These are phyloP conservation scores for Planococcus citri DNA, from an alignment of 1,140 invertebrate genomes.

Conservation along the genomic window DNA sequence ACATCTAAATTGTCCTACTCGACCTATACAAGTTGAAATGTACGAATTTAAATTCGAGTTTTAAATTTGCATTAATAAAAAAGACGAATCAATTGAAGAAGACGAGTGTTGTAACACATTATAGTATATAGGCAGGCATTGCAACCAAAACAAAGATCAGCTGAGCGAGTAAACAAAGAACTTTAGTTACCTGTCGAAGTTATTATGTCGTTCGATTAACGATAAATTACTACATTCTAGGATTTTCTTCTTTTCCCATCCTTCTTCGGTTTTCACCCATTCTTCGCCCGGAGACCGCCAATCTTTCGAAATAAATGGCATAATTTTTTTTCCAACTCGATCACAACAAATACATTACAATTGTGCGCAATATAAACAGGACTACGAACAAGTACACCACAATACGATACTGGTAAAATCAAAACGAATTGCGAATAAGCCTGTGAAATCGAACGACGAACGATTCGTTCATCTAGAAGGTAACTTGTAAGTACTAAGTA, in stretches of 20 bases:
- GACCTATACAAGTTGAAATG: no score
- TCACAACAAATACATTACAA: background rate
- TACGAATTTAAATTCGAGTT: no score
- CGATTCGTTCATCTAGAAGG: background rate
- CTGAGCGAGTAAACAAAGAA: conserved; percentile 28
- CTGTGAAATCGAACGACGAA: background rate
- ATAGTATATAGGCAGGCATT: background rate
- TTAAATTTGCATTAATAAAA: no score
- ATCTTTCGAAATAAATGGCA: conserved; percentile 92
- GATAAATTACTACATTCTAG: conserved; percentile 49
- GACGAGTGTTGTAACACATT: no score
- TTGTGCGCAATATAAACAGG: background rate
- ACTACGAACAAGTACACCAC: background rate
- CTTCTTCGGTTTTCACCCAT: conserved; percentile 94
- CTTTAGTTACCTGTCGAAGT: conserved; percentile 20
- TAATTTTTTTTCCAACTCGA: conserved; percentile 35
- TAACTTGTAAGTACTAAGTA: no score
- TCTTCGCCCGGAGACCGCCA: conserved; percentile 92
- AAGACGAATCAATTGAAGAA: background rate
- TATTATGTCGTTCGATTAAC: conserved; percentile 20
- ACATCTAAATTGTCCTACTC: no score
- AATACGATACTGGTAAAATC: background rate
- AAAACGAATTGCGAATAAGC: background rate
- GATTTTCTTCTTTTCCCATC: conserved; percentile 92
- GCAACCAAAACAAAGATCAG: conserved; percentile 13